Evolutionary conservation across 2,888 invertebrate species (phyloP).

Genomic region (Thera britannica): DNA sequence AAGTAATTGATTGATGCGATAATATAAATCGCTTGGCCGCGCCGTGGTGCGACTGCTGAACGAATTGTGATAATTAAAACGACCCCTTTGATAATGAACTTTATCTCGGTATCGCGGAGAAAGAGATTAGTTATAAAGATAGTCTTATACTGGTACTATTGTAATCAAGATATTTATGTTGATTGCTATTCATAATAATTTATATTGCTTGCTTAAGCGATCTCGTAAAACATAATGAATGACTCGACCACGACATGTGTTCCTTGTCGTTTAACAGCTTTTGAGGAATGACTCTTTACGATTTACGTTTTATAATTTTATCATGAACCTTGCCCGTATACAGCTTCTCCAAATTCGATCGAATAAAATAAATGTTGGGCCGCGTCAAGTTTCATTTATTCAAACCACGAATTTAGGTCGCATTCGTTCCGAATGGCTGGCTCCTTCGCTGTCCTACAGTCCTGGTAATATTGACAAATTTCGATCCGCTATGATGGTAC

Average conservation of each 20-base stretch:
- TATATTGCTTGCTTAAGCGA: background rate
- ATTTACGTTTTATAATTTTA: background rate
- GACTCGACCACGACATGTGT: constrained; percentile 1
- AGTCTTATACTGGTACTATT: constrained; percentile 3
- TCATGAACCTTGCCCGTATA: background rate
- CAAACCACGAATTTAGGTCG: constrained; percentile 28
- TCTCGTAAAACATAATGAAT: background rate
- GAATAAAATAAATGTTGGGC: constrained; percentile 16
- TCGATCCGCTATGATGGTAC: constrained; percentile 1
- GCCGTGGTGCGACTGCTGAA: constrained; percentile 51
- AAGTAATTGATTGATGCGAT: constrained; percentile 76
- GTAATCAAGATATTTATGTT: constrained; percentile 2
- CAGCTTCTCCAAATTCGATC: background rate
- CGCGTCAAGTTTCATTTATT: constrained; percentile 23
- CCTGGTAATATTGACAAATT: constrained; percentile 22
- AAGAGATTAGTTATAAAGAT: constrained; percentile 6
- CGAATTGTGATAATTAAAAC: constrained; percentile 65
- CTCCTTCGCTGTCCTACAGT: constrained; percentile 17
- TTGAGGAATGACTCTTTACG: background rate
- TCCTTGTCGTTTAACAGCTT: background rate
- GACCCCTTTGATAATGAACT: constrained; percentile 31
- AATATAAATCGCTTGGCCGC: constrained; percentile 65
- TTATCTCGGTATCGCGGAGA: constrained; percentile 22
- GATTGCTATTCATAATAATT: background rate
- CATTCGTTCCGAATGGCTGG: constrained; percentile 25